phyloP scores from a whole-genome alignment of 1,140 invertebrate genomes.

The Streblospio benedicti region DNA sequence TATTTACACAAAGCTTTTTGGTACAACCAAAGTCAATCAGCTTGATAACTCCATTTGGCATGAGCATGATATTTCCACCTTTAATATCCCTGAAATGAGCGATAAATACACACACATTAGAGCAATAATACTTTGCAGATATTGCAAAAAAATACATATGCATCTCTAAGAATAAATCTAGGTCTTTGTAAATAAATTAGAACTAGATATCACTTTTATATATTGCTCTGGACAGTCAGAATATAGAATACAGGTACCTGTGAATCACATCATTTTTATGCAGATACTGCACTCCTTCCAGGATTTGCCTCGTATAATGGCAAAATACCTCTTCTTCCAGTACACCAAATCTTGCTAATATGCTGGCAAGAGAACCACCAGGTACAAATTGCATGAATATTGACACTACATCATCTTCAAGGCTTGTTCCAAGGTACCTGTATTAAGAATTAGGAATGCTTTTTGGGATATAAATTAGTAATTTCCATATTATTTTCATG shows the following conservation, averaged over 20 bases:
- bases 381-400: slow-evolving; percentile 47
- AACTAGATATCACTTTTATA: too few relatives aligned
- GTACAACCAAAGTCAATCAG: slow-evolving; percentile 89
- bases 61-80: slow-evolving; percentile 91
- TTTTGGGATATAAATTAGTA: too few relatives aligned
- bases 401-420: slow-evolving; percentile 37
- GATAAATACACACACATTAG: too few relatives aligned
- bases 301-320: slow-evolving; percentile 50
- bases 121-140: too few relatives aligned
- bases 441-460: slow-evolving; percentile 12
- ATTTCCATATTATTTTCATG: too few relatives aligned
- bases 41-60: slow-evolving; percentile 84
- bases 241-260: too few relatives aligned
- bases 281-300: slow-evolving; percentile 88
- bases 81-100: slow-evolving; percentile 75
- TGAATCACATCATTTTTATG: slow-evolving; percentile 87
- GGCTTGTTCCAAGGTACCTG: slow-evolving; percentile 42
- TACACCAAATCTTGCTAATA: slow-evolving; percentile 42
- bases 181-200: too few relatives aligned
- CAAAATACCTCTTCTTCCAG: slow-evolving; percentile 41
- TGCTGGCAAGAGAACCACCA: slow-evolving; percentile 41
- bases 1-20: slow-evolving; percentile 40
- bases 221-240: too few relatives aligned
- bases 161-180: too few relatives aligned
- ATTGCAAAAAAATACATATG: too few relatives aligned